A percentile compares a stretch with the other conserved stretches of the same genome.
Evolutionary conservation across 2,797 vertebrate genomes (phyloP).

Genomic region (Yasuhikotakia modesta): DNA sequence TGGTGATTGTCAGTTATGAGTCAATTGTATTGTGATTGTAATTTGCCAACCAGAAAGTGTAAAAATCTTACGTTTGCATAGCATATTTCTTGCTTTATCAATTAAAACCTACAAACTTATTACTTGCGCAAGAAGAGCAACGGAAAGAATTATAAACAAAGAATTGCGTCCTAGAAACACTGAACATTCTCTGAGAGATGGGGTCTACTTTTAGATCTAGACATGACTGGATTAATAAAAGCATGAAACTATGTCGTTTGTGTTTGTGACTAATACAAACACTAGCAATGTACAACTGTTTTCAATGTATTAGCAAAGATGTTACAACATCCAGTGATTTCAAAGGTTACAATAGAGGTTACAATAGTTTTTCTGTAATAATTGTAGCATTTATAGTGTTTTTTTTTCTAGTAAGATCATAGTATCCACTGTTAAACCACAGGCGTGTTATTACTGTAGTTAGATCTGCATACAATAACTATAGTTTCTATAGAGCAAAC

Average conservation of each 20-base stretch:
- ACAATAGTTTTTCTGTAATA: no score
- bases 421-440: not conserved
- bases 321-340: not conserved
- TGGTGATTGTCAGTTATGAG: no score
- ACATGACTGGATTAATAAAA: not conserved
- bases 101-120: no score
- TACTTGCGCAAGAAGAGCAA: not conserved
- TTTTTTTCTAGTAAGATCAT: not conserved
- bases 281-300: not conserved
- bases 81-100: no score
- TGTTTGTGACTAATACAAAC: not conserved
- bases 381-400: not conserved
- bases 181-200: slow-evolving; percentile 19
- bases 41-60: no score
- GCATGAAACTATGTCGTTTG: not conserved
- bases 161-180: slow-evolving; percentile 10
- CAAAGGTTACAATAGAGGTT: no score
- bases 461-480: not conserved
- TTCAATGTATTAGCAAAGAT: not conserved
- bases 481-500: not conserved
- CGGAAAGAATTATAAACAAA: slow-evolving; percentile 20
- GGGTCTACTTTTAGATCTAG: slow-evolving; percentile 30
- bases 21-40: no score
- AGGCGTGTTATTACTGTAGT: not conserved
- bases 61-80: not conserved